Base-by-base conservation (phyloP, 2,797 vertebrate genomes). In the Anabacerthia variegaticeps region DNA sequence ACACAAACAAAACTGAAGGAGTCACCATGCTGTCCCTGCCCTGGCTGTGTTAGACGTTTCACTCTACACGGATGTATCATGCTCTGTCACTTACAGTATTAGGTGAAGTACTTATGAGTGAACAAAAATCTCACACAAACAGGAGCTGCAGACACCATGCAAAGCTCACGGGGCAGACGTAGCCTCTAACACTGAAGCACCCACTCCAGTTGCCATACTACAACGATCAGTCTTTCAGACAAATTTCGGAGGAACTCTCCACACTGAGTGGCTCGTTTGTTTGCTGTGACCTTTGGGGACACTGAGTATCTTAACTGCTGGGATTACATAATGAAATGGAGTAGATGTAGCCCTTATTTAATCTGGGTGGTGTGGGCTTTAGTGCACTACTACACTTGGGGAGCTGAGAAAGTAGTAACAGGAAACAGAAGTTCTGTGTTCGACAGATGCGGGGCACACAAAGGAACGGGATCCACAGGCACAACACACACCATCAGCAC, bases 21-120 rank as follows among this genome's bases (percentile, higher is more conserved):
- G 84, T 85, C 93, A 83, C 79, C 97, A 98, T 98, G 98, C 97
- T 59, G 89, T 87, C 95, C 76, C 84, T 88, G 92, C 44, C 51
- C 77, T 76, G 93, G 92, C 52, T 79, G 76, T 68, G 83, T 96
- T 96, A 95, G 94, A 85, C 4, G 10, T 68, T 65, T 93, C 93
- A 63, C 51, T 87, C 55, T 20, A 79, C 85, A 81, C 2, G 2
- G 56, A 91, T 1, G 8, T 62, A 58, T 82, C 97, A 97, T 98
- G 98, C 97, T 96, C 87, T 43, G 59, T 49, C 69, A 82, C 85
- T 94, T 69, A 41, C 89, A 95, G 44, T 30, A 92, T 76, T 84
- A 92, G 61, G 65, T 27, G 17, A 76, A 71, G 71, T 69, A 94
- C 54, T 87, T 26, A 39, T 9, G 51, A 94, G 88, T 61, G 82